phyloP scores from a whole-genome alignment of 2,797 vertebrate species.

The Onychomys leucogaster region DNA sequence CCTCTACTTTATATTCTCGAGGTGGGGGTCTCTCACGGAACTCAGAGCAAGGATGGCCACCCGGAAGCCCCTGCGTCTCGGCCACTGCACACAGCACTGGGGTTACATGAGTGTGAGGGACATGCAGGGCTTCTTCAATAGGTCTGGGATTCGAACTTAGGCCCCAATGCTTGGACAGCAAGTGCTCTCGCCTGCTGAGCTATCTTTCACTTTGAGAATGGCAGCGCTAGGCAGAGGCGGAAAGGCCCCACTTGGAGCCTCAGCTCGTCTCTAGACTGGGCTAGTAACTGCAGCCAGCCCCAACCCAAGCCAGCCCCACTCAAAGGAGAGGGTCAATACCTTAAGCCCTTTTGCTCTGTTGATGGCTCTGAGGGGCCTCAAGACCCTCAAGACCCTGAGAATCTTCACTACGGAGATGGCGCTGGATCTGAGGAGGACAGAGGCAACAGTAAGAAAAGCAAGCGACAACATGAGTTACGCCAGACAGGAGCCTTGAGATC shows the following conservation, averaged over 20 bases:
- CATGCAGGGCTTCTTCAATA: background rate
- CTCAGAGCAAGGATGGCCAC: background rate
- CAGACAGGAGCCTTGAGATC: background rate
- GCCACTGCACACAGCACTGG: background rate
- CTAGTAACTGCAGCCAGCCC: background rate
- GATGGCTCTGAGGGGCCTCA: conserved; percentile 98
- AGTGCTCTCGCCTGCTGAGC: background rate
- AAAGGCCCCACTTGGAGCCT: background rate
- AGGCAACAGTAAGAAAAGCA: background rate
- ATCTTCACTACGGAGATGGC: conserved; percentile 99
- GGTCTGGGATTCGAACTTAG: background rate
- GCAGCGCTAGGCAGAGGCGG: background rate
- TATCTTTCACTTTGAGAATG: background rate
- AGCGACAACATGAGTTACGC: fast-evolving
- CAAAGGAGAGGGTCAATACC: conserved; percentile 85
- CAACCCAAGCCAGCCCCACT: background rate
- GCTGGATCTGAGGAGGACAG: conserved; percentile 91
- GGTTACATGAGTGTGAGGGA: background rate
- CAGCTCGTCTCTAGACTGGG: background rate
- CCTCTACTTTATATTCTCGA: background rate
- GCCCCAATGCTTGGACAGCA: background rate
- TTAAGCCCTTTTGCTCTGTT: conserved; percentile 99
- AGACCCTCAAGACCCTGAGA: conserved; percentile 96
- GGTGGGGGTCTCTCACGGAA: background rate
- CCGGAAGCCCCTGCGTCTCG: background rate